A percentile compares a stretch with the other conserved stretches of the same genome.
phyloP scores from a whole-genome alignment of 2,888 invertebrate genomes.

The Spatulosminthurus flaviceps region DNA sequence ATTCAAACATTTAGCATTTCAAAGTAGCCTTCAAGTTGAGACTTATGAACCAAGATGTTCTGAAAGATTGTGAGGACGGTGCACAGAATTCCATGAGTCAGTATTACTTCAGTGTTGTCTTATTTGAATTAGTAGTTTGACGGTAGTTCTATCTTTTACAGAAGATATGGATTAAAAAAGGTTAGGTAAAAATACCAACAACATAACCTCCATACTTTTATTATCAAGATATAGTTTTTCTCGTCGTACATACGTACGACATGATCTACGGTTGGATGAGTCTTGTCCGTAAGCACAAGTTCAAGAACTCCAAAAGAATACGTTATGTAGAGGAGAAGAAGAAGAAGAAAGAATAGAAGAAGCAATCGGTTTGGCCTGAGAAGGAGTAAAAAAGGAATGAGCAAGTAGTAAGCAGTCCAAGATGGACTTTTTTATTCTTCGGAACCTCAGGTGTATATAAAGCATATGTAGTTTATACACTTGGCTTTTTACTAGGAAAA shows the following conservation, averaged over 20 bases:
- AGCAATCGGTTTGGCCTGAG: conserved; percentile 18
- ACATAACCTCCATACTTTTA: conserved; percentile 12
- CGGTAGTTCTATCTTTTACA: not conserved
- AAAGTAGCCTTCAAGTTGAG: too few species aligned
- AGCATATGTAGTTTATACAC: conserved; percentile 1
- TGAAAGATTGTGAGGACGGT: too few species aligned
- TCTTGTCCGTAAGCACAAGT: conserved; percentile 7
- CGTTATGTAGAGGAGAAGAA: not conserved
- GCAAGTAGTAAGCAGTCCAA: not conserved
- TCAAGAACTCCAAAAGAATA: not conserved
- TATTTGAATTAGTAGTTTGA: conserved; percentile 1
- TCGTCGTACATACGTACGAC: not conserved
- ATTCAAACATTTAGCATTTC: too few species aligned
- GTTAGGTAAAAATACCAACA: conserved; percentile 13
- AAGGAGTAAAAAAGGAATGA: conserved; percentile 14
- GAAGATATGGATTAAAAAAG: conserved; percentile 1
- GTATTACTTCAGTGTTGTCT: too few species aligned
- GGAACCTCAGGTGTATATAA: conserved; percentile 7
- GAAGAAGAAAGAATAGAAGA: not conserved
- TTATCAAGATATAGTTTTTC: conserved; percentile 14
- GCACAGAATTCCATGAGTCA: too few species aligned
- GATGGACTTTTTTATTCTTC: not conserved
- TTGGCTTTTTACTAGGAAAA: conserved; percentile 7
- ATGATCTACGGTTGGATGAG: conserved; percentile 9
- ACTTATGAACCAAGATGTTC: too few species aligned